These are phyloP conservation scores for Epizoanthus illoricatus DNA, from an alignment of 92 coral and sea anemone genomes.

Conservation along the genomic window DNA sequence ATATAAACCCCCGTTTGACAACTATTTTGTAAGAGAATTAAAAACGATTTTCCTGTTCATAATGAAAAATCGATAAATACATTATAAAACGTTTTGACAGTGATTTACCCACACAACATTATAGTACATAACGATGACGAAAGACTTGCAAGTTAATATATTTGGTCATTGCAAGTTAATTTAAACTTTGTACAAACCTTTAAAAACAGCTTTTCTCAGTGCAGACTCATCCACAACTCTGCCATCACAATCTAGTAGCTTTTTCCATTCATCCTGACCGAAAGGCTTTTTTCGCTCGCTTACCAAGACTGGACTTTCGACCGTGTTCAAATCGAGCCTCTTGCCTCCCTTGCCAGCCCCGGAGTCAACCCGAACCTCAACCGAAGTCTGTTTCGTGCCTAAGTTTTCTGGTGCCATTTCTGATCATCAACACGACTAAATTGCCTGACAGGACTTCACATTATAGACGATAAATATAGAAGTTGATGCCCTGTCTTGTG, in stretches of 20 bases:
- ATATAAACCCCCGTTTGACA: too few species aligned
- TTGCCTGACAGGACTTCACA: background rate
- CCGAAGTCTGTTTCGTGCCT: conserved; percentile 17
- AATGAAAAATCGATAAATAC: too few species aligned
- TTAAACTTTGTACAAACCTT: conserved; percentile 63
- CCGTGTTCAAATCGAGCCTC: conserved; percentile 15
- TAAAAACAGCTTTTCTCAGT: conserved; percentile 80
- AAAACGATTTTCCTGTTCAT: too few species aligned
- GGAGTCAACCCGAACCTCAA: background rate
- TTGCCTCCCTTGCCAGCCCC: too few species aligned
- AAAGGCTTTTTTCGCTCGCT: conserved; percentile 81
- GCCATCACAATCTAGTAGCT: conserved; percentile 86
- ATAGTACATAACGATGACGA: too few species aligned
- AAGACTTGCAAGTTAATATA: background rate
- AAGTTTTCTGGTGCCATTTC: conserved; percentile 27
- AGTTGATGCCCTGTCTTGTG: background rate
- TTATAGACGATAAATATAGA: background rate
- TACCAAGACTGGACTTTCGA: conserved; percentile 75
- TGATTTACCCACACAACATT: too few species aligned
- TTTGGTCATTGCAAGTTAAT: background rate
- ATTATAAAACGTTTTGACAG: too few species aligned
- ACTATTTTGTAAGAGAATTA: too few species aligned
- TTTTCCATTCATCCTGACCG: conserved; percentile 62
- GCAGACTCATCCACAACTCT: conserved; percentile 85
- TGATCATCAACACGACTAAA: background rate